Base-by-base conservation (phyloP, 2,113 vertebrate species). In the Triplophysa tibetana region DNA sequence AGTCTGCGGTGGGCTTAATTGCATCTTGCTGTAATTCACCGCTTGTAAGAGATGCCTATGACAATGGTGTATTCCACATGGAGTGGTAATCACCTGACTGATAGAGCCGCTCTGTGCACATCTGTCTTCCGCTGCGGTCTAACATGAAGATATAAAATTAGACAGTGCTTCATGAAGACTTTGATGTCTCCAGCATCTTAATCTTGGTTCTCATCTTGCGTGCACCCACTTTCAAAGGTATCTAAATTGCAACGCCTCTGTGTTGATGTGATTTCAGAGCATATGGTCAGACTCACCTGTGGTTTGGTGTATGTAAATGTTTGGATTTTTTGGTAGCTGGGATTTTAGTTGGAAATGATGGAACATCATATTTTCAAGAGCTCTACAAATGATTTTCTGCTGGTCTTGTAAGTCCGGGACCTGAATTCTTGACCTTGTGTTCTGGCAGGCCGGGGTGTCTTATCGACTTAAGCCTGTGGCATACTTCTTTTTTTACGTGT, bases 1-100 rank as follows among this genome's bases (percentile, higher is more conserved):
- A 88, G 85, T 84, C 17, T 52, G 75, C 80, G 64, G 84, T 88
- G 88, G 75, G 84, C 85, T 86, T 92, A 92, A 92, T 92, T 91
- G 91, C 87, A 81, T 89, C 85, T 86, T 85, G 83, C 67, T 23
- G 76, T 89, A 90, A 90, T 90, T 87, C 87, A 29, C 66, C 64
- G 16, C 75, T 85, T 88, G 89, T 89, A 81, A 82, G 75, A 74
- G 80, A 45, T 74, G 81, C 68, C 8, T 68, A 76, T 70, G 85
- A 76, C 77, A 82, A 86, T 80, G 84, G 84, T 76, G 70, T 83
- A 83, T 85, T 89, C 76, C 79, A 72, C 80, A 60, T 79, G 52
- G 50, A 82, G 76, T 83, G 78, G 86, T 90, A 88, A 90, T 89
- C 84, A 82, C 48, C 83, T 66, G 80, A 79, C 89, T 88, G 85